Base-by-base conservation (phyloP, 2,888 invertebrate genomes). In the Molorchus minor region DNA sequence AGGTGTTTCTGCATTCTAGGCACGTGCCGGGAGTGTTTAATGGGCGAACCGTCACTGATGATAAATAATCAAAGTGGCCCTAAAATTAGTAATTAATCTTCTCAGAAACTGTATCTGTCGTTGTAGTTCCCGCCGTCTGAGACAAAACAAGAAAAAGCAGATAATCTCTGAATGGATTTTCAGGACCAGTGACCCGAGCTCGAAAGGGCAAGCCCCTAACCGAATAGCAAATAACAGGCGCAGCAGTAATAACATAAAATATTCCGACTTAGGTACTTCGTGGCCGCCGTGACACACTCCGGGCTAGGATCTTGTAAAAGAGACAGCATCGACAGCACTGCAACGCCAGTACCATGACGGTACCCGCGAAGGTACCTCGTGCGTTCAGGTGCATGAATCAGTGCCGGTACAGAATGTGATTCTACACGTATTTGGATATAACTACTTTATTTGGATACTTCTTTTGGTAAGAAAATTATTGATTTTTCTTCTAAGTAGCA, bases 221-320 rank as follows among this genome's bases (percentile, higher is more conserved):
- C 41, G n/a, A 8, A 36, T 30, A 10, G 36, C 30, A 45, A 30
- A 52, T 52, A 41, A 30, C 12, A 29, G 40, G 52, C 40, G 16
- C 29, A 20, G 40, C 41, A 10, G 30, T 5, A 17, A 19, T 13
- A 36, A 52, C 52, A 58, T 44, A n/a, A n/a, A n/a, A n/a, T n/a
- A 44, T 40, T 35, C 47, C 49, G 20, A 46, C 13, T 49, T n/a
- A n/a, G n/a, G n/a, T 45, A 33, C 54, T 35, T 56, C 73, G 73
- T 72, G 73, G 63, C 67, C 67, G 64, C 65, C 67, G 69, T 75
- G 77, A 77, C 77, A 75, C 69, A 76, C 73, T 74, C 71, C 69
- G 52, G 47, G 64, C 55, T 58, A 54, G 62, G 71, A 62, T 67
- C 73, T 41, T 63, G 53, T 17, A 33, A 61, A 54, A 53, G 57